Conservation (phyloP, 2,797 vertebrate genomes). For the Etheostoma perlongum region DNA sequence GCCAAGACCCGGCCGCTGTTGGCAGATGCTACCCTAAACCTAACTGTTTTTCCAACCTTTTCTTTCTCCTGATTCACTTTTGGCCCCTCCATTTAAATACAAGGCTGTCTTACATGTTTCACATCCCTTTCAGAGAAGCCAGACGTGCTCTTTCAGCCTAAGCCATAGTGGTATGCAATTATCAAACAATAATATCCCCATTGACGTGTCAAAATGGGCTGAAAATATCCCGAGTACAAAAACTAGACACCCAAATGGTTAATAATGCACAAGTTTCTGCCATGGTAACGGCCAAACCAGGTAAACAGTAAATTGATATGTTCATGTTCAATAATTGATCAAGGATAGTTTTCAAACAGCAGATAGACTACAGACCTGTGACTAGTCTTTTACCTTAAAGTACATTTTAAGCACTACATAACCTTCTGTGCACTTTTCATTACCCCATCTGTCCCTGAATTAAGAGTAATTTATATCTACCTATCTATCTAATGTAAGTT, state of each 20-base stretch:
- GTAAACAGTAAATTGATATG: slow-evolving; percentile 90
- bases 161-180: slow-evolving; percentile 32
- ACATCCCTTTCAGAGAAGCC: slow-evolving; percentile 56
- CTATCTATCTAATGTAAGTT: too few relatives aligned
- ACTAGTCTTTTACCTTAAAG: slow-evolving; percentile 33
- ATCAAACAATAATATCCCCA: slow-evolving; percentile 71
- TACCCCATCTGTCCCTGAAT: slow-evolving; percentile 5
- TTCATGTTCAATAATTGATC: slow-evolving; percentile 86
- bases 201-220: slow-evolving; percentile 69
- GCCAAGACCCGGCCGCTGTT: slow-evolving; percentile 94
- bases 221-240: slow-evolving; percentile 77
- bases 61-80: slow-evolving; percentile 80
- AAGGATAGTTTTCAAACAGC: slow-evolving; percentile 67
- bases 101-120: slow-evolving; percentile 66
- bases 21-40: slow-evolving; percentile 95
- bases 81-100: slow-evolving; percentile 82
- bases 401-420: slow-evolving; percentile 16
- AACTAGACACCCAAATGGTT: slow-evolving; percentile 81
- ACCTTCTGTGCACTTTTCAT: slow-evolving; percentile 27
- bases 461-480: slow-evolving; percentile 1
- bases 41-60: slow-evolving; percentile 86
- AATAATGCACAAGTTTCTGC: slow-evolving; percentile 92
- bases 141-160: slow-evolving; percentile 29
- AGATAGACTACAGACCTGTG: slow-evolving; percentile 27
- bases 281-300: slow-evolving; percentile 95